Percentiles rank a stretch among this genome's conserved stretches.
phyloP scores from a whole-genome alignment of 2,888 invertebrate genomes.

The Machimus atricapillus region DNA sequence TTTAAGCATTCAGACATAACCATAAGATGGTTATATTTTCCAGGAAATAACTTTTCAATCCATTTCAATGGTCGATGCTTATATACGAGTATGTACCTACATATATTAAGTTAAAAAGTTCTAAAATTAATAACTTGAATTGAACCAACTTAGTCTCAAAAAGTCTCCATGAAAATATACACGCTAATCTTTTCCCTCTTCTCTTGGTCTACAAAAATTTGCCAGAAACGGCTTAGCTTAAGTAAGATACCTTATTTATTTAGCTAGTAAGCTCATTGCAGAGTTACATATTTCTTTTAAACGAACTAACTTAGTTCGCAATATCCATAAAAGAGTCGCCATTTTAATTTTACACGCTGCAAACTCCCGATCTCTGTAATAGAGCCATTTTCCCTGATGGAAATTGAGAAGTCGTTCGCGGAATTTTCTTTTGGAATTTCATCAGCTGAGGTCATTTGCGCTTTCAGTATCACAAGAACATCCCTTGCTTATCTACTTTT shows the following conservation, averaged over 20 bases:
- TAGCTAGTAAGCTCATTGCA: background rate
- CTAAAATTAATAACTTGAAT: too few species aligned
- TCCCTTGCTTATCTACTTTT: background rate
- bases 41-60: too few species aligned
- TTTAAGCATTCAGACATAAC: too few species aligned
- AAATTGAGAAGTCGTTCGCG: background rate
- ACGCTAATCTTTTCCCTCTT: background rate
- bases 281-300: background rate
- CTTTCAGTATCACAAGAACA: background rate
- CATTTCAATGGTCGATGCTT: too few species aligned
- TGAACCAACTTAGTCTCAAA: too few species aligned
- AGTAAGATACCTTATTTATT: too few species aligned
- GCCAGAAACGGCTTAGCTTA: too few species aligned
- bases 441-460: background rate
- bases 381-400: background rate
- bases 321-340: background rate
- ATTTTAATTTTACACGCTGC: background rate
- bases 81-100: too few species aligned
- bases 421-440: background rate
- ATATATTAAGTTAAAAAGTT: too few species aligned
- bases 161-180: too few species aligned
- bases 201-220: background rate
- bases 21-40: too few species aligned
- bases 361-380: background rate
- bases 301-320: background rate